Conservation (phyloP, 2,888 invertebrate genomes). For the Elmis aenea region DNA sequence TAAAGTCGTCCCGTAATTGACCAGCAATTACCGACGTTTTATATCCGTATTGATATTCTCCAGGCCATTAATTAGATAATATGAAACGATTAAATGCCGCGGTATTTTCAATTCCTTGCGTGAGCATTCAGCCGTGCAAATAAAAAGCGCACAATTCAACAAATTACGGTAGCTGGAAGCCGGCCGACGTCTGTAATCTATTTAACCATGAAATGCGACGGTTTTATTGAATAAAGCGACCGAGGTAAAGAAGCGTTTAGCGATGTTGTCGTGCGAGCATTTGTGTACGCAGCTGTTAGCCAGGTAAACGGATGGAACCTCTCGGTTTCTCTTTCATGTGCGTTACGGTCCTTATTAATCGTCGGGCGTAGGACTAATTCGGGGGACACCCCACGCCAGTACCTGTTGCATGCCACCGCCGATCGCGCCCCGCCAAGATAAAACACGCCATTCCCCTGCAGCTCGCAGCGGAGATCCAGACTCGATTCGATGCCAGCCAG, state of each 20-base stretch:
- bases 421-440: conserved; percentile 21
- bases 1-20: conserved; percentile 29
- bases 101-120: conserved; percentile 12
- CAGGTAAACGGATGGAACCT: conserved; percentile 17
- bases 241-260: conserved; percentile 21
- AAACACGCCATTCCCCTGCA: conserved; percentile 21
- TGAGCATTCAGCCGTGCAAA: conserved; percentile 3
- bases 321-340: conserved; percentile 16
- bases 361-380: conserved; percentile 16
- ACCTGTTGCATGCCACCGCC: conserved; percentile 24
- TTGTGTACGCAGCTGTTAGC: conserved; percentile 16
- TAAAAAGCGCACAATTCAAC: conserved; percentile 19
- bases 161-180: conserved; percentile 21
- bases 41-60: conserved; percentile 16
- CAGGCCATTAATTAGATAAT: conserved; percentile 26
- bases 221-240: conserved; percentile 24
- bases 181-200: conserved; percentile 22
- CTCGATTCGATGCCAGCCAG: conserved; percentile 19
- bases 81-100: conserved; percentile 19
- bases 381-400: conserved; percentile 19
- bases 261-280: conserved; percentile 17
- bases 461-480: conserved; percentile 20
- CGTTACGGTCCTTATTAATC: conserved; percentile 19
- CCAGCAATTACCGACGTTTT: conserved; percentile 24
- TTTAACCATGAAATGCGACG: conserved; percentile 25